Evolutionary conservation across 2,888 invertebrate genomes (phyloP).

Genomic region (Anagyrus pseudococci): DNA sequence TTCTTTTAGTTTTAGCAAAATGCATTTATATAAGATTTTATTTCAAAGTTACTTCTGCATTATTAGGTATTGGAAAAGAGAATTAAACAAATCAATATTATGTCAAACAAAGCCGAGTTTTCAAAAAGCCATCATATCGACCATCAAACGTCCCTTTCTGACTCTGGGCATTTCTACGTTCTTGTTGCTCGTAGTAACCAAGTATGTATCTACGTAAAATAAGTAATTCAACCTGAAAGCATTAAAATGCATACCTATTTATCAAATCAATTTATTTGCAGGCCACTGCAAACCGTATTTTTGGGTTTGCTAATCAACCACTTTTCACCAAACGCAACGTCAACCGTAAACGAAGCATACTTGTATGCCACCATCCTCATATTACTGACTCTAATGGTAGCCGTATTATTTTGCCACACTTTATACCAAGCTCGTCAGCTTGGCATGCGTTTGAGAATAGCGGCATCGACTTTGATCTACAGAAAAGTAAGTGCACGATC

Average conservation of each 20-base stretch:
- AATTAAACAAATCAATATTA: slow-evolving; percentile 64
- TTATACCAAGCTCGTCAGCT: neutral
- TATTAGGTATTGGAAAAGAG: slow-evolving; percentile 68
- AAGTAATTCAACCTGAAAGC: neutral
- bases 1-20: too few relatives aligned
- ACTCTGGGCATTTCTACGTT: slow-evolving; percentile 66
- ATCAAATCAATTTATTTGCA: slow-evolving; percentile 46
- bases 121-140: slow-evolving; percentile 66
- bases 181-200: slow-evolving; percentile 62
- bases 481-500: slow-evolving; percentile 1
- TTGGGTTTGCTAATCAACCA: slow-evolving; percentile 71
- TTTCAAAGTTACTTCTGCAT: too few relatives aligned
- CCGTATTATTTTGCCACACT: neutral
- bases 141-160: slow-evolving; percentile 68
- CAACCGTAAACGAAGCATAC: slow-evolving; percentile 59
- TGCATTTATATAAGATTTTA: slow-evolving; percentile 3
- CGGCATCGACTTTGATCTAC: neutral
- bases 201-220: neutral
- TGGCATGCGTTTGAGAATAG: slow-evolving; percentile 2
- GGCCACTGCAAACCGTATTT: slow-evolving; percentile 69
- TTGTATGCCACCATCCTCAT: neutral
- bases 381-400: neutral
- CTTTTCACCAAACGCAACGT: slow-evolving; percentile 65
- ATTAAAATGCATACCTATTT: neutral
- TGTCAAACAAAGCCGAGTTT: slow-evolving; percentile 67